phyloP scores from a whole-genome alignment of 2,113 vertebrate species.

The Gobius niger region DNA sequence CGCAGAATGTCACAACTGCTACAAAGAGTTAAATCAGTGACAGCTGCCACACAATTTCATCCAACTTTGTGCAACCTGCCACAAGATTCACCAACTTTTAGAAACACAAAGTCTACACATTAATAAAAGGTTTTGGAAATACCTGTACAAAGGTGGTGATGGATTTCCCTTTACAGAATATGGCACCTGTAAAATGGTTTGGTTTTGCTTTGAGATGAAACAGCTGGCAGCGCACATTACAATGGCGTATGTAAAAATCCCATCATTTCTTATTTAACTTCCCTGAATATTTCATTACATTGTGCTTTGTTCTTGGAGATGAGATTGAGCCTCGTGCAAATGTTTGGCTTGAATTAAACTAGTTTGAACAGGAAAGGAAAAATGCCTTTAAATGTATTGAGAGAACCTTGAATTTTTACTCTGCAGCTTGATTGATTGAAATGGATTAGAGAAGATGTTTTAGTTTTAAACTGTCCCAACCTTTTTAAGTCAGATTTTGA shows the following conservation, averaged over 20 bases:
- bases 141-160: no score
- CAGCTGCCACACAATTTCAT: no score
- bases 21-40: no score
- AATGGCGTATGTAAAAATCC: conserved; percentile 58
- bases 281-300: conserved; percentile 53
- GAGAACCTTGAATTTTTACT: not conserved
- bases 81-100: not conserved
- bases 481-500: no score
- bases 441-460: no score
- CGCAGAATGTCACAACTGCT: no score
- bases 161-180: conserved; percentile 11
- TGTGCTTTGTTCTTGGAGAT: conserved; percentile 36
- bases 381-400: conserved; percentile 4
- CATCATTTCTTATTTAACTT: conserved; percentile 55
- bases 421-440: no score
- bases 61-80: no score
- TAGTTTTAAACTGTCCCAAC: no score
- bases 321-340: conserved; percentile 33
- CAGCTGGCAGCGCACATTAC: conserved; percentile 28
- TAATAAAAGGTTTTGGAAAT: no score
- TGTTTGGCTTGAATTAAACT: conserved; percentile 23
- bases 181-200: conserved; percentile 29
- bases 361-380: not conserved
- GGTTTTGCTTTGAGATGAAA: conserved; percentile 37
- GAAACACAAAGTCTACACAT: no score